These are phyloP conservation scores for Myotis davidii DNA, from an alignment of 2,113 vertebrate species.

Conservation along the genomic window DNA sequence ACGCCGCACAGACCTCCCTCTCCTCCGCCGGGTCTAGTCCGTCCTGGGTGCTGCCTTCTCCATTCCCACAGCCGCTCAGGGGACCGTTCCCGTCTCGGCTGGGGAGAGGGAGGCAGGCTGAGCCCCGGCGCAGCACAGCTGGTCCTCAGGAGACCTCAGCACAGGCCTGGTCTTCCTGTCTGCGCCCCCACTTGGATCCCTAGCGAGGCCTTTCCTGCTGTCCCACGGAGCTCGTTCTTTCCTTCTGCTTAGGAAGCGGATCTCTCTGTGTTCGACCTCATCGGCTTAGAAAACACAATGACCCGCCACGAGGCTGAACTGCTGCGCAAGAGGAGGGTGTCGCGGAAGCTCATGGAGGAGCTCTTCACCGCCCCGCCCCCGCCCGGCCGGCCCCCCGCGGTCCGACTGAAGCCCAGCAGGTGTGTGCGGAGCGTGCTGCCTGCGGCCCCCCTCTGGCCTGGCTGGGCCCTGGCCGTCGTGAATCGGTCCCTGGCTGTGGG, in stretches of 20 bases:
- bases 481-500: not conserved
- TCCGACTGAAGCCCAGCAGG: conserved; percentile 93
- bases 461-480: not conserved
- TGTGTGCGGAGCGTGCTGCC: conserved; percentile 42
- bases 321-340: conserved; percentile 87
- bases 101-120: rapidly evolving
- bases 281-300: conserved; percentile 87
- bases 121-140: too few species aligned
- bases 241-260: conserved; percentile 82
- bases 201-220: not conserved
- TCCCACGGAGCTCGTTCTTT: not conserved
- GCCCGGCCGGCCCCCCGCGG: conserved; percentile 80
- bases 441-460: not conserved
- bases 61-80: not conserved
- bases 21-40: rapidly evolving
- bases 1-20: rapidly evolving
- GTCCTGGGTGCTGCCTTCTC: too few species aligned
- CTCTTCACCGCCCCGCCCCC: conserved; percentile 84
- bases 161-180: not conserved
- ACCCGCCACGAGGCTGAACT: conserved; percentile 87
- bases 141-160: rapidly evolving
- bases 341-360: conserved; percentile 91
- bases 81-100: rapidly evolving
- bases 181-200: not conserved
- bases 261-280: conserved; percentile 88